Percentiles rank a stretch among this genome's conserved stretches.
These are phyloP conservation scores for Aplochiton taeniatus DNA, from an alignment of 2,797 vertebrate genomes.

Conservation along the genomic window DNA sequence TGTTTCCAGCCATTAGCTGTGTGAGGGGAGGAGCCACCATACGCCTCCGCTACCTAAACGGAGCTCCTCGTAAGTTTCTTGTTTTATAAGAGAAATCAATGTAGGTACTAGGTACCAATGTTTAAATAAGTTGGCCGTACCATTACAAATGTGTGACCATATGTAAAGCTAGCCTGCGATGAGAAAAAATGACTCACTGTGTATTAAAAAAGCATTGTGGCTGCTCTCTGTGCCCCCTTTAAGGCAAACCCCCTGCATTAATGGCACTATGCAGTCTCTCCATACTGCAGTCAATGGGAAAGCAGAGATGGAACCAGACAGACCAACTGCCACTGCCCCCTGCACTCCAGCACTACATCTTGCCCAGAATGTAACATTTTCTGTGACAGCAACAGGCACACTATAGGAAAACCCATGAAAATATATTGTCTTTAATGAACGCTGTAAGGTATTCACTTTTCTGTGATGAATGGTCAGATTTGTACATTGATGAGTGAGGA, in stretches of 20 bases:
- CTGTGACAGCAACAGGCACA: background rate
- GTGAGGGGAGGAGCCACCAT: constrained; percentile 75
- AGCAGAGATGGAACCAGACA: constrained; percentile 44
- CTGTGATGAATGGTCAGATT: no score
- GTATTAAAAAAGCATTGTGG: background rate
- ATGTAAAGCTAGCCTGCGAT: no score
- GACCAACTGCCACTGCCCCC: constrained; percentile 57
- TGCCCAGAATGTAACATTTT: constrained; percentile 38
- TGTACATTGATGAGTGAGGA: no score
- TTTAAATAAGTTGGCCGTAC: no score
- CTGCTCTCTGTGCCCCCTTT: constrained; percentile 10
- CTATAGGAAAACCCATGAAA: no score
- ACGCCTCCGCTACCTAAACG: constrained; percentile 68
- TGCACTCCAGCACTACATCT: constrained; percentile 58
- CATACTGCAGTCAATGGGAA: constrained; percentile 46
- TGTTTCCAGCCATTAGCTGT: constrained; percentile 74
- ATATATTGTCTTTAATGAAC: no score
- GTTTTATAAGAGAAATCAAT: background rate
- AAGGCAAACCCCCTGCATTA: constrained; percentile 69
- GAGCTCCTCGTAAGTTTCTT: constrained; percentile 62
- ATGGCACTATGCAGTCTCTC: constrained; percentile 65
- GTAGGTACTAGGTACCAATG: background rate
- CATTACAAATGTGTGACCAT: no score
- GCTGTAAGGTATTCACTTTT: no score
- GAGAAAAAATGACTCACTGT: background rate